phyloP scores from a whole-genome alignment of 1,140 invertebrate genomes.

The Aphaenogaster rudis region DNA sequence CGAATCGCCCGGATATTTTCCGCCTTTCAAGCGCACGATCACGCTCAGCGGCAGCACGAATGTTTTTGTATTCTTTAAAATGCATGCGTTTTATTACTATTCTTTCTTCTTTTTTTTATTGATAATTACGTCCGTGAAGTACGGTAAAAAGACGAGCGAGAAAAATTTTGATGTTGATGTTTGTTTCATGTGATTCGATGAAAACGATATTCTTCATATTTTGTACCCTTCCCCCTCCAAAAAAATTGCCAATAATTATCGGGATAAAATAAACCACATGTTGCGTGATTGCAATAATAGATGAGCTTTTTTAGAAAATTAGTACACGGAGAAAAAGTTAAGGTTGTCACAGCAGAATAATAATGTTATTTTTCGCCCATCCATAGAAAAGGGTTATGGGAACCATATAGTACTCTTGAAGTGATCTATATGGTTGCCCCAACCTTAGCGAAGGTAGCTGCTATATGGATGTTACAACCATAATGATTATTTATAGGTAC shows the following conservation, averaged over 20 bases:
- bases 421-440: too few relatives aligned
- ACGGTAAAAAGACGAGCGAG: neutral
- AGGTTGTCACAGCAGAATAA: too few relatives aligned
- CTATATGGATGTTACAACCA: too few relatives aligned
- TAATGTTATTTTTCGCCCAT: too few relatives aligned
- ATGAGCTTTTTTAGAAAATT: neutral
- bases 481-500: too few relatives aligned
- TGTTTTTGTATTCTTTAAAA: constrained; percentile 31
- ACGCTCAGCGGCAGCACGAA: constrained; percentile 4
- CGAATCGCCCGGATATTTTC: constrained; percentile 66
- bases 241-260: neutral
- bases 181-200: neutral
- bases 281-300: neutral
- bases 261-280: neutral
- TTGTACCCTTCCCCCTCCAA: neutral
- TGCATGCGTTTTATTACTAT: neutral
- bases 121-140: neutral
- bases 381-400: too few relatives aligned
- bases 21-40: neutral
- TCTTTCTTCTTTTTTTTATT: neutral
- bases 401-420: too few relatives aligned
- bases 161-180: neutral
- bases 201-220: neutral
- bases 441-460: too few relatives aligned
- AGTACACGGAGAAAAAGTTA: too few relatives aligned